Base-by-base conservation (phyloP, 2,888 invertebrate species). In the Xestia xanthographa region DNA sequence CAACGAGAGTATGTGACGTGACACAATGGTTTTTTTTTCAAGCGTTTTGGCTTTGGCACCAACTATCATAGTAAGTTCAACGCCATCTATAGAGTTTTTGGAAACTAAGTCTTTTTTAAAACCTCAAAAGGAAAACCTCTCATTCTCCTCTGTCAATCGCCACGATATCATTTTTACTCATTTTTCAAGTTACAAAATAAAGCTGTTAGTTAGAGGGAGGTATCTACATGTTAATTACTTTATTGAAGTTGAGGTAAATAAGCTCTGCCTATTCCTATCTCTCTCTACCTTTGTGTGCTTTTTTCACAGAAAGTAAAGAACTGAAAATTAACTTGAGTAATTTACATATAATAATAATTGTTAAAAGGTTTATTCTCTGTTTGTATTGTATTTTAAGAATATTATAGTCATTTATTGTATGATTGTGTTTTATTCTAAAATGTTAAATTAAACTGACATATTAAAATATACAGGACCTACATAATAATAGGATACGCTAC, bases 351-450 rank as follows among this genome's bases (percentile, higher is more conserved):
- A 50, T 34, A 34, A 34, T 34, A 34, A 56, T 43, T 34, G 1
- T 60, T 56, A 1, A 22, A n/a, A 22, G 11, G 22, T 26, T 56
- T 4, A 53, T 77, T 38, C 8, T 50, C 6, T 20, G 6, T 14
- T 38, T 45, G 2, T 58, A 29, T 58, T 58, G 12, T 58, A 29
- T 58, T 58, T 14, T 17, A 58, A 17, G 29, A 58, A 58, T 58
- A 29, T 58, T 58, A 56, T 26, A 29, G 17, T 58, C 58, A 17
- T 17, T 0, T 56, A 26, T 5, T n/a, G n/a, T n/a, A n/a, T 11
- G 0, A 9, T n/a, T n/a, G 26, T 38, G 26, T 69, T 78, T 79
- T 62, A 62, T 62, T 62, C 43, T 69, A 12, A 78, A 62, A n/a
- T 68, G 14, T 43, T 45, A 53, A 41, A 60, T 41, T 29, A 45